phyloP scores from a whole-genome alignment of 2,888 invertebrate species.

The Drosophila rellima region DNA sequence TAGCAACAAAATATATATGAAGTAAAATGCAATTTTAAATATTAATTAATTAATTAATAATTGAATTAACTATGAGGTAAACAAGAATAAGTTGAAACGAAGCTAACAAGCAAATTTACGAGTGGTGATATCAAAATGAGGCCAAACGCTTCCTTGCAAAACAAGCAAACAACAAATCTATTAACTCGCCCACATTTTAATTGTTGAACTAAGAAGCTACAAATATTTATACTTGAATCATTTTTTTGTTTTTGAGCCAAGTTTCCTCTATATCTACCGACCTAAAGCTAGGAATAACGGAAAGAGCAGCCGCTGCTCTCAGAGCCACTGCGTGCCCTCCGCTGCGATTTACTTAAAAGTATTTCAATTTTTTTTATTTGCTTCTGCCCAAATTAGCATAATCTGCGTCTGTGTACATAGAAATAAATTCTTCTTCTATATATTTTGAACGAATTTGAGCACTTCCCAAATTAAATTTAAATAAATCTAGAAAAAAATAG shows the following conservation, averaged over 20 bases:
- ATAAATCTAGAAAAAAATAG: not conserved
- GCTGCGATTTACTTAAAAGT: too few species aligned
- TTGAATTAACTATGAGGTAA: conserved; percentile 8
- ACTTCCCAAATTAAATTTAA: conserved; percentile 35
- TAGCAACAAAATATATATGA: conserved; percentile 35
- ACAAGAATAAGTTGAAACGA: conserved; percentile 61
- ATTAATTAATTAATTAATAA: conserved; percentile 18
- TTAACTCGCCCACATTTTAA: conserved; percentile 50
- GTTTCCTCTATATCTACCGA: conserved; percentile 67
- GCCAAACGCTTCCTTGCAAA: conserved; percentile 76
- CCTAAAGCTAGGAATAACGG: too few species aligned
- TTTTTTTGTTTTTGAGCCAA: conserved; percentile 29
- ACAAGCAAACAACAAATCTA: conserved; percentile 35
- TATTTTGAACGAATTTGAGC: conserved; percentile 35
- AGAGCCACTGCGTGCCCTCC: too few species aligned
- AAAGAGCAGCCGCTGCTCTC: too few species aligned
- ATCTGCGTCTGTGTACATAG: conserved; percentile 37
- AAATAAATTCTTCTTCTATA: not conserved
- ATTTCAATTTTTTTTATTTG: conserved; percentile 56
- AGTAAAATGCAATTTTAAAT: conserved; percentile 47
- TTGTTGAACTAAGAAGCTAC: conserved; percentile 19
- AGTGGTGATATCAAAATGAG: conserved; percentile 79
- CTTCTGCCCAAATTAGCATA: conserved; percentile 55
- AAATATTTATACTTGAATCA: conserved; percentile 11
- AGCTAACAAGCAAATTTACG: conserved; percentile 74